Base-by-base conservation (phyloP, 1,140 invertebrate species). In the Penaeus chinensis region DNA sequence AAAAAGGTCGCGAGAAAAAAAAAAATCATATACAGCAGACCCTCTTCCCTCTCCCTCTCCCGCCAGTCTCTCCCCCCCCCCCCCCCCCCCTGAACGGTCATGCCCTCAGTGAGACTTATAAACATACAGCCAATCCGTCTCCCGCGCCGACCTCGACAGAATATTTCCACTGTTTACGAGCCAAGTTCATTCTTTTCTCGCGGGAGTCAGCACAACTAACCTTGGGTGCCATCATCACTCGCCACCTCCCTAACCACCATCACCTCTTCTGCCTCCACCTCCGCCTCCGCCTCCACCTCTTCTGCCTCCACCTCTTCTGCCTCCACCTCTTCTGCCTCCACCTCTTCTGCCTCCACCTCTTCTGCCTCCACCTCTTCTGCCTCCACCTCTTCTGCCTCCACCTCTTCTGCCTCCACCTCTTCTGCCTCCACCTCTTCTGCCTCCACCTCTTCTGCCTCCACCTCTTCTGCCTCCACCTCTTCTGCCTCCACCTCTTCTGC, bases 101-200 rank as follows among this genome's bases (percentile, higher is more conserved):
- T 54, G 54, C 54, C 54, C 54, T 13, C 54, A 13, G 54, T 54
- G 10, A 54, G 54, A 54, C 54, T 54, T 54, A 54, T 79, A 79
- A 79, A 79, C 77, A 79, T 61, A 60, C 77, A 77, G 54, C 77
- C 77, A 61, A 47, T 79, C 61, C 61, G 77, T 79, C 10, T 60
- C 61, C 61, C 54, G 47, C 77, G 77, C 77, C 22, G 47, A 79
- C 47, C 77, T 79, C 61, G 65, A 65, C 80, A 66, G 66, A 84
- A 60, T 24, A 84, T 84, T 84, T 84, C 66, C 82, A 76, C 60
- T 84, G 82, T 84, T 84, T 84, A 79, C 47, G 77, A 79, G 77
- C 47, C 77, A 79, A 79, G 77, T 79, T 79, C 77, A 79, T 79
- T 79, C 47, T 60, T 79, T 79, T 79, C 77, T 61, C 32, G 54